These are phyloP conservation scores for Rhombomys opimus DNA, from an alignment of 2,113 vertebrate genomes.

Conservation along the genomic window DNA sequence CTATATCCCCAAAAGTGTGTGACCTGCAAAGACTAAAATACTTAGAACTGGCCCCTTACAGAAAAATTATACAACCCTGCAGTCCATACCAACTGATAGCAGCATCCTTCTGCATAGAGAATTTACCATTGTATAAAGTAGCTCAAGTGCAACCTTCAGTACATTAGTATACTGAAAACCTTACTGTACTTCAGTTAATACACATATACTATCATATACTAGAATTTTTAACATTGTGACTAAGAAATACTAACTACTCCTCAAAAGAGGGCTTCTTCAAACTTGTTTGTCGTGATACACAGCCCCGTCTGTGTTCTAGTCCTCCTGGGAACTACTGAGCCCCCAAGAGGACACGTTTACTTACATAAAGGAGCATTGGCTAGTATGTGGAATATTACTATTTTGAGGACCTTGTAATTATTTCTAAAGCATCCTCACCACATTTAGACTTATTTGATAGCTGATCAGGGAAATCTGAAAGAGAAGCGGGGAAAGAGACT, in stretches of 20 bases:
- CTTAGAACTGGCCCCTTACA: not conserved
- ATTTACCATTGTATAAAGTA: constrained; percentile 26
- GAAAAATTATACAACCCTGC: not conserved
- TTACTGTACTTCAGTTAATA: not conserved
- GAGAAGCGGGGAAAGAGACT: not conserved
- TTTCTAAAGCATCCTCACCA: not conserved
- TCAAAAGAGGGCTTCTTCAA: constrained; percentile 20
- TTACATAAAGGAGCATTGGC: not conserved
- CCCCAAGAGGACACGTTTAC: not conserved
- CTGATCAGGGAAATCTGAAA: not conserved
- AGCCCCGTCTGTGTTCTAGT: not conserved
- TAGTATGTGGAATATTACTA: not conserved
- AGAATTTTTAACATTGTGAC: not conserved
- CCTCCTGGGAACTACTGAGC: not conserved
- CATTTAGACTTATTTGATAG: not conserved
- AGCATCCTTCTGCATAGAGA: not conserved
- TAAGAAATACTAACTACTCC: constrained; percentile 35
- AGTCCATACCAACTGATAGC: not conserved
- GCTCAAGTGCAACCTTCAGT: constrained; percentile 39
- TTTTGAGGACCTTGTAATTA: not conserved
- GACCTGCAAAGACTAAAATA: not conserved
- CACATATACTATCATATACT: not conserved
- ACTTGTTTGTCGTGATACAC: not conserved
- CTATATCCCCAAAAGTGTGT: not conserved
- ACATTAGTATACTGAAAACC: constrained; percentile 8